Conservation (phyloP, 2,888 invertebrate species). For the Molorchus minor region DNA sequence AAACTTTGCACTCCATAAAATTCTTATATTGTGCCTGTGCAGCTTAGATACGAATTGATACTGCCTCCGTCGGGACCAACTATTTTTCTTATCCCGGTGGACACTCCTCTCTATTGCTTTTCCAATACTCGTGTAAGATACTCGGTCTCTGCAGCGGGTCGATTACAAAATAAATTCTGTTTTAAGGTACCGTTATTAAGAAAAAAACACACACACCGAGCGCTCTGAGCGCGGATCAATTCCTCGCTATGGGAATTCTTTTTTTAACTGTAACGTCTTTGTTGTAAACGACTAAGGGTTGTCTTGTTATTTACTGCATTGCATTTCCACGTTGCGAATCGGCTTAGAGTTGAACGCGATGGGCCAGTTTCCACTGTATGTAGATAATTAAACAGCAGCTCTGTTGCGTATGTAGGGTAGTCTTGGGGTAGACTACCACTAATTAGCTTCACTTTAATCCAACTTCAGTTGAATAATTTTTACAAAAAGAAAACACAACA, state of each 20-base stretch:
- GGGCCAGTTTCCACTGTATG: too few relatives aligned
- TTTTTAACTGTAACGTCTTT: conserved; percentile 1
- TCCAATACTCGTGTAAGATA: conserved; percentile 52
- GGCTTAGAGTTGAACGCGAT: too few relatives aligned
- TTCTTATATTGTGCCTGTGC: conserved; percentile 56
- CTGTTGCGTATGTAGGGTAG: too few relatives aligned
- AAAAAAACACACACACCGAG: conserved; percentile 37
- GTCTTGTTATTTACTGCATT: conserved; percentile 34
- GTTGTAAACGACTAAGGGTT: conserved; percentile 27
- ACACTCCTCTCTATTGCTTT: conserved; percentile 58
- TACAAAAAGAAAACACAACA: too few relatives aligned
- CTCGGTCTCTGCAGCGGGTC: conserved; percentile 44
- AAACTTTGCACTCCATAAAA: conserved; percentile 57
- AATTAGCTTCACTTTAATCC: too few relatives aligned
- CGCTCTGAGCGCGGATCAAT: conserved; percentile 36
- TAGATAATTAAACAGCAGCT: too few relatives aligned
- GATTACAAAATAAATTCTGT: conserved; percentile 52
- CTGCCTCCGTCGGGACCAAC: conserved; percentile 54
- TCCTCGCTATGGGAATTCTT: conserved; percentile 29
- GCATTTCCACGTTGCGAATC: conserved; percentile 14
- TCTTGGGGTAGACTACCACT: too few relatives aligned
- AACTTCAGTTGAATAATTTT: too few relatives aligned
- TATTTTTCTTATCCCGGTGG: conserved; percentile 58
- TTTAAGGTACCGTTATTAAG: conserved; percentile 43
- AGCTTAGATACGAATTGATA: conserved; percentile 58